Conservation (phyloP, 2,113 vertebrate species). For the Pionites leucogaster region DNA sequence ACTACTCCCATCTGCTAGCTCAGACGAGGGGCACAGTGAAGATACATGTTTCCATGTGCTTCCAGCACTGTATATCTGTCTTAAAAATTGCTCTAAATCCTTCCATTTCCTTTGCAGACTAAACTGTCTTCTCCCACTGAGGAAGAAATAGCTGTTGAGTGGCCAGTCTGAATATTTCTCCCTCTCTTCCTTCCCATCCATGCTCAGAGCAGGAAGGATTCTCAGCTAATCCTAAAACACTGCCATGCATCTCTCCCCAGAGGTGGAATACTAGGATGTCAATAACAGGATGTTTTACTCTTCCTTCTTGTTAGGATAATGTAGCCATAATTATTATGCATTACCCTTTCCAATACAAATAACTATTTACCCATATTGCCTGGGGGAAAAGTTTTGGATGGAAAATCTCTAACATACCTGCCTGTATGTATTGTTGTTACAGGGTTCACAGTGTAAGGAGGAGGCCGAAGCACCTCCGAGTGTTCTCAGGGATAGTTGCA, state of each 20-base stretch:
- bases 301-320: neutral
- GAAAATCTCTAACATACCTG: neutral
- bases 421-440: neutral
- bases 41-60: neutral
- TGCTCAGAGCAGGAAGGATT: neutral
- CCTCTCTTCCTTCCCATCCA: neutral
- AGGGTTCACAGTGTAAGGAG: neutral
- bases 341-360: neutral
- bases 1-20: neutral
- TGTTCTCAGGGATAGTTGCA: neutral
- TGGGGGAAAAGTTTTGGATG: neutral
- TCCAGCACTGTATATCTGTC: fast-evolving
- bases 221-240: neutral
- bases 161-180: neutral
- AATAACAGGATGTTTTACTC: neutral
- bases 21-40: neutral
- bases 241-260: neutral
- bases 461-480: neutral
- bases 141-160: neutral
- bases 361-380: neutral
- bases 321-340: neutral
- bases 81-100: neutral
- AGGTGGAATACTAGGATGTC: neutral
- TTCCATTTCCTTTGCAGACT: neutral
- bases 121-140: neutral